These are phyloP conservation scores for Ectemnius continuus DNA, from an alignment of 2,888 invertebrate species.

Conservation along the genomic window DNA sequence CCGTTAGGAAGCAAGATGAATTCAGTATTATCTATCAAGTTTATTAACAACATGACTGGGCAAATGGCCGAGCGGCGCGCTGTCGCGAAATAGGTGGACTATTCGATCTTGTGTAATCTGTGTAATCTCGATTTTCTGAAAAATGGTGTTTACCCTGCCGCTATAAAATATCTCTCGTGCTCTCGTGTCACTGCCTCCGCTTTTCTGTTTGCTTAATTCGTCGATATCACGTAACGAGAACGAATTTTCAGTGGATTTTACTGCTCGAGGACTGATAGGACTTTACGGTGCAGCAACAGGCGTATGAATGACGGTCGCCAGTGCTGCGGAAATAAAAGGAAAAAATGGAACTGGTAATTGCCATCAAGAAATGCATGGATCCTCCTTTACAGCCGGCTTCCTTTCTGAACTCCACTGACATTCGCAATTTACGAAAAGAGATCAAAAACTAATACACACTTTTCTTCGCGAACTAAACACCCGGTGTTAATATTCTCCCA, in stretches of 20 bases:
- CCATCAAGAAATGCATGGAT: too few species aligned
- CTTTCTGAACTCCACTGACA: too few species aligned
- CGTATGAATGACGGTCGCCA: too few species aligned
- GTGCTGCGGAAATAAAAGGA: too few species aligned
- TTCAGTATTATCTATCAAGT: conserved; percentile 14
- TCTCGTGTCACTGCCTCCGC: background rate
- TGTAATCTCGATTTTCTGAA: conserved; percentile 11
- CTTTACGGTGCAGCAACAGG: too few species aligned
- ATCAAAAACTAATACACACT: too few species aligned
- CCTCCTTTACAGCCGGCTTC: too few species aligned
- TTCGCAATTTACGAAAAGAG: too few species aligned
- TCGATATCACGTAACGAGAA: conserved; percentile 1
- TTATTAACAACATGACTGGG: conserved; percentile 33
- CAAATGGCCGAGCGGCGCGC: conserved; percentile 26
- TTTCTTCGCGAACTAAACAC: too few species aligned
- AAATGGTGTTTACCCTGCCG: conserved; percentile 6
- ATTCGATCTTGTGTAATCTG: background rate
- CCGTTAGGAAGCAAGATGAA: conserved; percentile 28
- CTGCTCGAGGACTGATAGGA: background rate
- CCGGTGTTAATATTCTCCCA: too few species aligned
- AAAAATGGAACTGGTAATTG: too few species aligned
- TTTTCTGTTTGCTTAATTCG: conserved; percentile 2
- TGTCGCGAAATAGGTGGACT: conserved; percentile 14
- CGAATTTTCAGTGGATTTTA: background rate
- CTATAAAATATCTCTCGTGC: conserved; percentile 1